Base-by-base conservation (phyloP, 2,797 vertebrate species). In the Catostomus latipinnis region DNA sequence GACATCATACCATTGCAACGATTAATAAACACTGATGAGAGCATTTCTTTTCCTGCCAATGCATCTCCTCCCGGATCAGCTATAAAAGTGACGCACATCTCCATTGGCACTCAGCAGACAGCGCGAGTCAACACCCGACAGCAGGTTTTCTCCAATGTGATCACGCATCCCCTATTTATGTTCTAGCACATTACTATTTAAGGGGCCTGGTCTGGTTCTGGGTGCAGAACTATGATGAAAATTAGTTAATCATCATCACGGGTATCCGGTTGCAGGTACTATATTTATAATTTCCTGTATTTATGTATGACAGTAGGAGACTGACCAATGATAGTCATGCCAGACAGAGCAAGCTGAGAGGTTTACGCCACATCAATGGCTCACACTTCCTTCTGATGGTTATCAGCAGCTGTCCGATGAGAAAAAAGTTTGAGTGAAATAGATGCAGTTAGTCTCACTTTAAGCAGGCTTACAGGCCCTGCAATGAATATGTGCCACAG, bases 1-100 rank as follows among this genome's bases (percentile, higher is more conserved):
- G 85, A 85, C 87, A 89, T 88, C 82, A 87, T 85, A 85, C 84
- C 80, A 82, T 50, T 49, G 66, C 60, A 84, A 81, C 88, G 88
- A 90, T 90, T 88, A 88, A 88, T 88, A 89, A 88, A 88, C 87
- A 89, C 87, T 87, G 86, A 88, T 81, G 85, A 85, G 86, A 74
- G 76, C 70, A 83, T 85, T 87, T 83, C 83, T 83, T 81, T 86
- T 81, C 86, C 81, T 88, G 87, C 87, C 88, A 87, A 89, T 87
- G 84, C 85, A 86, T 88, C 87, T 86, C 82, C 80, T 86, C 76
- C 83, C 85, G 74, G 78, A 84, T 81, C 76, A 80, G 74, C 72
- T 84, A 81, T 85, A 85, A 85, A 85, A 82, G 85, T 88, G 87
- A 88, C 82, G 84, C 70, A 80, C 82, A 66, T 86, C 85, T 81